Evolutionary conservation across 2,113 vertebrate genomes (phyloP).

Genomic region (Gambusia affinis): DNA sequence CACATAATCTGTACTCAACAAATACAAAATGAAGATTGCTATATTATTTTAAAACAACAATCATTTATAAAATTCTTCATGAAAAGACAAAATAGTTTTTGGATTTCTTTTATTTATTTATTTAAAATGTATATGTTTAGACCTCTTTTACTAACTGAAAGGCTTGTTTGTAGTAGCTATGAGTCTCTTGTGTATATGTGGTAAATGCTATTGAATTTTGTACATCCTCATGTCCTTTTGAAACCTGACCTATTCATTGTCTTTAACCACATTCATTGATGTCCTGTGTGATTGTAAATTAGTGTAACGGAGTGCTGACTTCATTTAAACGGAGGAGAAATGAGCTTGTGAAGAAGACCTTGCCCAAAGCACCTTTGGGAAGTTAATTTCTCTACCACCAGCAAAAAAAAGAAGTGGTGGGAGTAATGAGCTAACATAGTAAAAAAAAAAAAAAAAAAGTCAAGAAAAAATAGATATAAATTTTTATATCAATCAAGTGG

Average conservation of each 20-base stretch:
- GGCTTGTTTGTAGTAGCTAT: not conserved
- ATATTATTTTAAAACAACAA: not conserved
- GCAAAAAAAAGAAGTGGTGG: constrained; percentile 26
- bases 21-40: not conserved
- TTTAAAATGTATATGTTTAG: not conserved
- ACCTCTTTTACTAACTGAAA: not conserved
- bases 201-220: not conserved
- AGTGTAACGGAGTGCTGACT: constrained; percentile 37
- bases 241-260: constrained; percentile 16
- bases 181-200: not conserved
- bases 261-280: constrained; percentile 18
- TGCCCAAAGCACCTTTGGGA: constrained; percentile 63
- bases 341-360: constrained; percentile 68
- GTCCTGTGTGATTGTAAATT: constrained; percentile 47
- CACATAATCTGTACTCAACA: not conserved
- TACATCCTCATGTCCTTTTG: constrained; percentile 16
- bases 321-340: constrained; percentile 68
- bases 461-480: constrained; percentile 36
- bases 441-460: constrained; percentile 39
- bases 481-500: constrained; percentile 47
- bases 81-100: not conserved
- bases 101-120: not conserved
- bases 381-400: constrained; percentile 58
- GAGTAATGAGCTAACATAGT: constrained; percentile 30
- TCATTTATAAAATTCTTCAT: not conserved